These are phyloP conservation scores for Scaptodrosophila latifasciaeformis DNA, from an alignment of 2,888 invertebrate genomes.

Conservation along the genomic window DNA sequence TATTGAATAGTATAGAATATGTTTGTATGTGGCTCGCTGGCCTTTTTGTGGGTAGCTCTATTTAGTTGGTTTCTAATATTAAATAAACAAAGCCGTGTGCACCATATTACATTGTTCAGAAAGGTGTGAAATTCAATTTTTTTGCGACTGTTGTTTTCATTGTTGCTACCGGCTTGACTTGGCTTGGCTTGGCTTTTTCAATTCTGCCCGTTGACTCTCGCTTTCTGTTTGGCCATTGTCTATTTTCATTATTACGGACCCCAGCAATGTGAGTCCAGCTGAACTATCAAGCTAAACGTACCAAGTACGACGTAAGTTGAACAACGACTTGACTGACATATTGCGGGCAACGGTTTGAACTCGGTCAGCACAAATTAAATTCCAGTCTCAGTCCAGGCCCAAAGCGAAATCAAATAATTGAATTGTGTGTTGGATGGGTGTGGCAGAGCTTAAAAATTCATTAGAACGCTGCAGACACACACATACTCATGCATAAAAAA, in stretches of 20 bases:
- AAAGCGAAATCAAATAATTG: constrained; percentile 45
- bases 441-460: constrained; percentile 45
- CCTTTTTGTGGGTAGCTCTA: background rate
- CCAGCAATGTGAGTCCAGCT: constrained; percentile 31
- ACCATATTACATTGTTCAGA: constrained; percentile 32
- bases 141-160: too few species aligned
- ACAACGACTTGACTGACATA: constrained; percentile 25
- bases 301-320: too few species aligned
- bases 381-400: constrained; percentile 27
- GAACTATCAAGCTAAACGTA: constrained; percentile 3
- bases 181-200: too few species aligned
- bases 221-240: background rate
- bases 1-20: too few species aligned
- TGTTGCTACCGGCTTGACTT: constrained; percentile 31
- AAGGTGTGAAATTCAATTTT: constrained; percentile 57
- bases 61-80: background rate
- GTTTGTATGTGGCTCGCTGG: background rate
- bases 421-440: constrained; percentile 26
- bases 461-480: constrained; percentile 32
- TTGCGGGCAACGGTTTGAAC: constrained; percentile 35
- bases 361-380: constrained; percentile 35
- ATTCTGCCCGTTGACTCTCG: constrained; percentile 18
- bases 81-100: constrained; percentile 12
- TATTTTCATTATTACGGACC: constrained; percentile 38
- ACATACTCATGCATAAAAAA: constrained; percentile 13